Percentiles rank a stretch among this genome's conserved stretches.
phyloP scores from a whole-genome alignment of 1,140 invertebrate species.

The Lordiphosa stackelbergi region DNA sequence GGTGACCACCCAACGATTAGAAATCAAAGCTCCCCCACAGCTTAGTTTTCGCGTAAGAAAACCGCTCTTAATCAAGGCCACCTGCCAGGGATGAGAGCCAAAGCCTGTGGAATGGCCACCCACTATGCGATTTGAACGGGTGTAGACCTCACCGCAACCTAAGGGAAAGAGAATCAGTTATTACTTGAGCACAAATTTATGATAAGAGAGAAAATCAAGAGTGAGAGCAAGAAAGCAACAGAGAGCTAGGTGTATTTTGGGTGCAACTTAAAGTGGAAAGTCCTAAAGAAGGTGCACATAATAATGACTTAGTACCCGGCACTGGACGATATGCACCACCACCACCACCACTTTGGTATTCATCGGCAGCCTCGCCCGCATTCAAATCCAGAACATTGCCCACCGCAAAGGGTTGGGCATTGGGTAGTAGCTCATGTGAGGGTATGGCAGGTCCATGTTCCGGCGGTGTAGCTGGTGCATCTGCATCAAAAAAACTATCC shows the following conservation, averaged over 20 bases:
- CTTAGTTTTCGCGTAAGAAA: constrained; percentile 93
- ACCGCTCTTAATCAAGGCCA: constrained; percentile 93
- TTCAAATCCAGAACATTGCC: constrained; percentile 72
- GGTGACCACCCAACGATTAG: constrained; percentile 92
- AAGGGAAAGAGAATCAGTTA: constrained; percentile 18
- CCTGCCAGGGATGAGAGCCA: constrained; percentile 96
- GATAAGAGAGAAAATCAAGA: constrained; percentile 12
- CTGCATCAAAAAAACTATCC: constrained; percentile 72
- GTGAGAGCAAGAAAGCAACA: constrained; percentile 17
- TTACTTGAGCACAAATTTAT: constrained; percentile 16
- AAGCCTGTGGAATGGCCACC: constrained; percentile 93
- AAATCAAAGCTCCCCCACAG: constrained; percentile 93
- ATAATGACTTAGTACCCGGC: constrained; percentile 61
- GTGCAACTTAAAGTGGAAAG: constrained; percentile 28
- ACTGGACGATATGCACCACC: constrained; percentile 70
- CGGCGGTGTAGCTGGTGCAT: constrained; percentile 23
- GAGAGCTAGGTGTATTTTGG: constrained; percentile 9
- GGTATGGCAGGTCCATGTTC: constrained; percentile 16
- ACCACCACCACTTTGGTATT: constrained; percentile 46
- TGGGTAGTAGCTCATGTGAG: constrained; percentile 42
- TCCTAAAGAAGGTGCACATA: constrained; percentile 21
- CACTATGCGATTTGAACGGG: constrained; percentile 92
- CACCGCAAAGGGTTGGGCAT: constrained; percentile 66
- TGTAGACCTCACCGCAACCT: constrained; percentile 93
- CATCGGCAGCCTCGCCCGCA: constrained; percentile 67